Evolutionary conservation across 2,797 vertebrate genomes (phyloP).

Genomic region (Harpagifer antarcticus): DNA sequence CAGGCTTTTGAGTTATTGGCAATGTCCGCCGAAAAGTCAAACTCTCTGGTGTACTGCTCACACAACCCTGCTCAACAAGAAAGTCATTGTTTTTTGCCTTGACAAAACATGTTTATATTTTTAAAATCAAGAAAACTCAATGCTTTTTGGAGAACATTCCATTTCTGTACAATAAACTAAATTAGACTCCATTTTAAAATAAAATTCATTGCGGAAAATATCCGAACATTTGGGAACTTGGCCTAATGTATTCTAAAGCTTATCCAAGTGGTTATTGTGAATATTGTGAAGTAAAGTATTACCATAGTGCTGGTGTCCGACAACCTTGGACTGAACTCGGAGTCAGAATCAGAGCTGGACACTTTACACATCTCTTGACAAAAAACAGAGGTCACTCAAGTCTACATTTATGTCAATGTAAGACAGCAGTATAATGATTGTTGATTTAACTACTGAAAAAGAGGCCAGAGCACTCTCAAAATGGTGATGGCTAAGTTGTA

Average conservation of each 20-base stretch:
- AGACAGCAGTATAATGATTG: background rate
- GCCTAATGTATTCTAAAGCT: background rate
- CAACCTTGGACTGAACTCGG: conserved; percentile 84
- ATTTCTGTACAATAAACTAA: background rate
- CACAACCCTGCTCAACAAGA: conserved; percentile 69
- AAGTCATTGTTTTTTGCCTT: background rate
- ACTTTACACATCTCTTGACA: conserved; percentile 86
- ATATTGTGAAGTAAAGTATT: conserved; percentile 22
- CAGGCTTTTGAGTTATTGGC: conserved; percentile 53
- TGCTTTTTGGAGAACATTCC: background rate
- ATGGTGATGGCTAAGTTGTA: conserved; percentile 36
- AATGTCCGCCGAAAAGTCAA: conserved; percentile 37
- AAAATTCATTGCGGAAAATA: background rate
- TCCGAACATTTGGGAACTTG: background rate
- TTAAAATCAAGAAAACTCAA: background rate
- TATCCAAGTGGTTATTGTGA: conserved; percentile 1
- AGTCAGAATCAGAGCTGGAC: conserved; percentile 89
- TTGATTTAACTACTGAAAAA: background rate
- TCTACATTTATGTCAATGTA: background rate
- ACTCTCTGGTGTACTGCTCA: conserved; percentile 72
- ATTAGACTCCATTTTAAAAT: background rate
- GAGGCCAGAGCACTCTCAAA: background rate
- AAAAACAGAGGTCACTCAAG: conserved; percentile 38
- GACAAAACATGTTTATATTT: background rate
- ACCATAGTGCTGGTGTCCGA: conserved; percentile 84